phyloP scores from a whole-genome alignment of 2,113 vertebrate genomes.

The Amazona guildingii region DNA sequence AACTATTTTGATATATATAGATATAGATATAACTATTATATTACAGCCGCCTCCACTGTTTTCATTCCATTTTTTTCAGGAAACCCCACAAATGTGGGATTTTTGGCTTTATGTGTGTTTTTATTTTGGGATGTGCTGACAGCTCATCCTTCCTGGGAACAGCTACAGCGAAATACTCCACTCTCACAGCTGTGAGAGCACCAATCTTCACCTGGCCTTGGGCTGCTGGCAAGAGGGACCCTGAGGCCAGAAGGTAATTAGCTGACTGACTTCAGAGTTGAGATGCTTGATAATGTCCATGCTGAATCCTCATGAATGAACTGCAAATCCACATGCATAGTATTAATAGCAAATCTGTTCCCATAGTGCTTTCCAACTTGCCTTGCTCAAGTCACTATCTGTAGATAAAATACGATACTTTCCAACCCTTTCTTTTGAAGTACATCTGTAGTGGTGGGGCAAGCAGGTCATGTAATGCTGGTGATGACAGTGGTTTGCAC shows the following conservation, averaged over 20 bases:
- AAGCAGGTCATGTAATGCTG: background rate
- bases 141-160: background rate
- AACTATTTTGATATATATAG: background rate
- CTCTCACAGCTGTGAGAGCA: background rate
- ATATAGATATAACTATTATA: background rate
- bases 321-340: background rate
- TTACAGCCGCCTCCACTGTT: background rate
- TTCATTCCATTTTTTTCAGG: background rate
- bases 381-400: background rate
- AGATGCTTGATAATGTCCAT: background rate
- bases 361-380: background rate
- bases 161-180: background rate
- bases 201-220: background rate
- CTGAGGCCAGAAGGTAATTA: constrained; percentile 1
- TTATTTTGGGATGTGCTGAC: background rate
- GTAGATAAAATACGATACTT: background rate
- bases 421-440: background rate
- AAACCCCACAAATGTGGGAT: background rate
- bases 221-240: background rate
- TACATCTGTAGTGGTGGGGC: background rate
- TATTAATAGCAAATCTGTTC: background rate
- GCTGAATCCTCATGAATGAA: background rate
- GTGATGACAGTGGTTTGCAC: background rate
- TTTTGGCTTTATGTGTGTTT: background rate
- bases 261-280: background rate